Evolutionary conservation across 2,113 vertebrate genomes (phyloP).

Genomic region (Caranx melampygus): DNA sequence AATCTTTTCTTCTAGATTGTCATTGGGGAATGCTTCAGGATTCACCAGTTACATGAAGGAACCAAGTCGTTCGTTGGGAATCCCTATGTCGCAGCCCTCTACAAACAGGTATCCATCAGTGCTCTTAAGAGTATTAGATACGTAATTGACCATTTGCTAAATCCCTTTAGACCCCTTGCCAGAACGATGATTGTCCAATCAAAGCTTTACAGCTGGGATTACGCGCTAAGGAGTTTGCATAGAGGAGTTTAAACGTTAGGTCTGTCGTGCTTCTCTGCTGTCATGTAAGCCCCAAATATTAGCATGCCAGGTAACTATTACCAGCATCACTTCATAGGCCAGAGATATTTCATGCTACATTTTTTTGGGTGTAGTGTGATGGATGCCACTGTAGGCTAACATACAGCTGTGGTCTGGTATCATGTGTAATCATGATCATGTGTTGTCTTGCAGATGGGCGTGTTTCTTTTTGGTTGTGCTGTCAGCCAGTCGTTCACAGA

Average conservation of each 20-base stretch:
- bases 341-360: too few relatives aligned
- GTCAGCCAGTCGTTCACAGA: conserved; percentile 99
- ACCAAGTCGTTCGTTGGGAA: conserved; percentile 93
- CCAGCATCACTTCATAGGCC: too few relatives aligned
- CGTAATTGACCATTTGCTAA: background rate
- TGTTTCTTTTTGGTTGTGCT: conserved; percentile 96
- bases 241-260: too few relatives aligned
- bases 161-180: background rate
- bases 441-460: conserved; percentile 86
- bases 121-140: background rate
- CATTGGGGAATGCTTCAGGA: conserved; percentile 95
- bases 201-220: too few relatives aligned
- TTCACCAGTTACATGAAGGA: conserved; percentile 93
- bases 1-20: conserved; percentile 86
- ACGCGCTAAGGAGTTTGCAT: too few relatives aligned
- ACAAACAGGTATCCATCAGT: conserved; percentile 88
- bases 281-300: too few relatives aligned
- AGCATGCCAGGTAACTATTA: too few relatives aligned
- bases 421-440: background rate
- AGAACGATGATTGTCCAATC: background rate
- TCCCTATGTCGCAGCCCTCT: conserved; percentile 94
- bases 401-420: background rate
- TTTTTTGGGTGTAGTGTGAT: too few relatives aligned
- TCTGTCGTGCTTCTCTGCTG: too few relatives aligned
- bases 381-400: background rate